phyloP scores from a whole-genome alignment of 35 echinoderm and acorn worm genomes.

The Strongylocentrotus purpuratus region DNA sequence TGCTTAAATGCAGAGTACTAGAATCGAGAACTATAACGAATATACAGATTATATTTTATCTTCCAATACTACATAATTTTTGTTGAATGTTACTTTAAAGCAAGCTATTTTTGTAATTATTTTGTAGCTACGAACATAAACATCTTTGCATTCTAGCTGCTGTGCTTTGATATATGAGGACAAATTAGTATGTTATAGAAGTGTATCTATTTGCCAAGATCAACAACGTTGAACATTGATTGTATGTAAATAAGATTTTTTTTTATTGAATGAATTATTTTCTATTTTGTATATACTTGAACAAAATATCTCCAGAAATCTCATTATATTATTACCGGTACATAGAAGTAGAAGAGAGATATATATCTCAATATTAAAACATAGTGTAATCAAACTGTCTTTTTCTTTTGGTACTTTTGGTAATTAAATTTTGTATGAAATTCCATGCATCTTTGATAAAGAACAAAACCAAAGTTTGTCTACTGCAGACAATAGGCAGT shows the following conservation, averaged over 20 bases:
- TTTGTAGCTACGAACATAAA: background rate
- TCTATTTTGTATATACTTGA: constrained; percentile 1
- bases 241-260: background rate
- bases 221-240: background rate
- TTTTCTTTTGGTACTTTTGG: background rate
- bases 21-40: background rate
- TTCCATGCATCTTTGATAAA: background rate
- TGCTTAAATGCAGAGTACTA: background rate
- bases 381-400: background rate
- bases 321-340: background rate
- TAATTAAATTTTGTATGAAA: background rate
- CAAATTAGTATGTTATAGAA: background rate
- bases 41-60: background rate
- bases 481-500: background rate
- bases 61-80: background rate
- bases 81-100: background rate
- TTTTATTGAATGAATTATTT: background rate
- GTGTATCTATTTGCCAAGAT: background rate
- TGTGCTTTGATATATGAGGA: background rate
- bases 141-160: background rate
- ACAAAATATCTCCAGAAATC: background rate
- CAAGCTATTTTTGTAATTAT: background rate
- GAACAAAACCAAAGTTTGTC: background rate
- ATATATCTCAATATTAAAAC: background rate
- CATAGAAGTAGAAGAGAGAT: too few relatives aligned